A percentile compares a stretch with the other conserved stretches of the same genome.
Evolutionary conservation across 2,797 vertebrate genomes (phyloP).

Genomic region (Poeciliopsis gracilis): DNA sequence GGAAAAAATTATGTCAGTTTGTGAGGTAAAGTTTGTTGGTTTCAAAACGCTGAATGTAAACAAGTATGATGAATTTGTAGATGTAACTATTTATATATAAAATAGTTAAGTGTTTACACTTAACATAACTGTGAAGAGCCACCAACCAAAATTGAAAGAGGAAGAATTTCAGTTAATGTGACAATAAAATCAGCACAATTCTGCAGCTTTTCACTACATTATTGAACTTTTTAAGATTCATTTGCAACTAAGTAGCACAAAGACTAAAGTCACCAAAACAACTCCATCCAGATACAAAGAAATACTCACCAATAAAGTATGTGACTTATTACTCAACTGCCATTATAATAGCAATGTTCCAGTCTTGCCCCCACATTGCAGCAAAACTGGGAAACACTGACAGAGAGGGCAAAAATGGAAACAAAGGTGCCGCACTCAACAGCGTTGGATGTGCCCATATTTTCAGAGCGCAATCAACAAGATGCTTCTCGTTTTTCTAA

Average conservation of each 20-base stretch:
- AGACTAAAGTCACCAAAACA: not conserved
- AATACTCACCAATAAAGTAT: conserved; percentile 46
- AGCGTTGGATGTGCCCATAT: conserved; percentile 27
- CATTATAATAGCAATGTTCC: conserved; percentile 44
- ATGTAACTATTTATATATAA: no score
- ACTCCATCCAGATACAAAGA: not conserved
- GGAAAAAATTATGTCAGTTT: not conserved
- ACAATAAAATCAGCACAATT: not conserved
- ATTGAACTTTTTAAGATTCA: not conserved
- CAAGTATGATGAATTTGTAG: not conserved
- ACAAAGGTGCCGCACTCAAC: not conserved
- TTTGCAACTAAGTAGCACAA: conserved; percentile 2
- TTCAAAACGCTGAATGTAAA: not conserved
- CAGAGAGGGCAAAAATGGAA: not conserved
- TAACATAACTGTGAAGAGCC: not conserved
- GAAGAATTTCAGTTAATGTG: not conserved
- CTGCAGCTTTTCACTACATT: not conserved
- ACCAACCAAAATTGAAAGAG: not conserved
- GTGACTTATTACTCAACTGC: conserved; percentile 39
- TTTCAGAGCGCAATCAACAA: conserved; percentile 20
- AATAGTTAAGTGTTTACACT: not conserved
- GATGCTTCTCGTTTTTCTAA: conserved; percentile 12
- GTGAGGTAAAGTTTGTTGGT: not conserved
- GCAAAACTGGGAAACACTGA: conserved; percentile 21
- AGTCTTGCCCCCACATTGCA: conserved; percentile 6